A percentile compares a stretch with the other conserved stretches of the same genome.
Conservation (phyloP, 1,140 invertebrate genomes). For the Saccostrea glomerata region DNA sequence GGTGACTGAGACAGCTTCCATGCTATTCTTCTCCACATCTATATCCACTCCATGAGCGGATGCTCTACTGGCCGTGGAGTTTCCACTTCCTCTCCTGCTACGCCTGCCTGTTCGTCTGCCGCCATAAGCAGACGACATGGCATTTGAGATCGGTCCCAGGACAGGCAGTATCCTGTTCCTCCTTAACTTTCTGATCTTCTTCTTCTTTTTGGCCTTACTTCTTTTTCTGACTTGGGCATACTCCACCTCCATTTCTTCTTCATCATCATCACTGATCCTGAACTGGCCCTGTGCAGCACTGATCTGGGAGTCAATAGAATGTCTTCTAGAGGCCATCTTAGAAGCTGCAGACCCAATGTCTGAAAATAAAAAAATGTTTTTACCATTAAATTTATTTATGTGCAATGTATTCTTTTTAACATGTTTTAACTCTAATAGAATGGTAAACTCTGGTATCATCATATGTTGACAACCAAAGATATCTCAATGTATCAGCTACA, state of each 20-base stretch:
- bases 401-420: too few relatives aligned
- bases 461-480: too few relatives aligned
- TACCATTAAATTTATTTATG: background rate
- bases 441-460: too few relatives aligned
- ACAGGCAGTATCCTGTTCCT: conserved; percentile 60
- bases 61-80: conserved; percentile 62
- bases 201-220: conserved; percentile 51
- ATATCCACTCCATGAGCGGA: conserved; percentile 65
- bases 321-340: conserved; percentile 60
- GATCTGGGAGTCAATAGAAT: conserved; percentile 65
- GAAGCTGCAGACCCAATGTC: conserved; percentile 68
- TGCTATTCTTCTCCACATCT: conserved; percentile 57
- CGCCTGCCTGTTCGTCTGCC: background rate
- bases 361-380: conserved; percentile 51
- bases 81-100: conserved; percentile 60
- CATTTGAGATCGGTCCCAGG: conserved; percentile 58
- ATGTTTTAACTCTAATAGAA: too few relatives aligned
- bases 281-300: conserved; percentile 58
- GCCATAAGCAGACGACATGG: conserved; percentile 47
- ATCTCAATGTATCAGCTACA: too few relatives aligned
- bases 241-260: conserved; percentile 32
- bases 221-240: conserved; percentile 42
- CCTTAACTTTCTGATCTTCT: conserved; percentile 54
- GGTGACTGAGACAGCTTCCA: conserved; percentile 52
- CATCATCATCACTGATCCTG: conserved; percentile 48